Conservation (phyloP, 2,113 vertebrate species). For the Apodemus speciosus region DNA sequence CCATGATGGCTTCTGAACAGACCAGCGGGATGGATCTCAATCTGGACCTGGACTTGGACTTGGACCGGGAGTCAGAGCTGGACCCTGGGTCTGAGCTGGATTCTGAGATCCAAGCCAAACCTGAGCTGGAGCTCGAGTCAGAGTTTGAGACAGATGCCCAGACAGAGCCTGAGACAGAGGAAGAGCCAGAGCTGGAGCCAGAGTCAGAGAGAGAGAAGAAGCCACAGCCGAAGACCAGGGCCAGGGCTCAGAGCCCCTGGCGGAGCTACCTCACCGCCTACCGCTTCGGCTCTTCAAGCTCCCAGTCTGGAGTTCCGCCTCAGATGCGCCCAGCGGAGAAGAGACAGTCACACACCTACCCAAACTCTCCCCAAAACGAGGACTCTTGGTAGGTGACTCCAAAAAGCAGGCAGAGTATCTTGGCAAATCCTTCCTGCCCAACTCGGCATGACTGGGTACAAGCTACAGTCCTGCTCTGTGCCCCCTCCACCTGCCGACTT, state of each 20-base stretch:
- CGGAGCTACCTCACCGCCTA: neutral
- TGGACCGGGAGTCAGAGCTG: neutral
- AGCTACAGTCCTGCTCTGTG: neutral
- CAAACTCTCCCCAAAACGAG: neutral
- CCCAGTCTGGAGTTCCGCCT: neutral
- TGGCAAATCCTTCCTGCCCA: neutral
- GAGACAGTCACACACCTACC: neutral
- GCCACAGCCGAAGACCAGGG: neutral
- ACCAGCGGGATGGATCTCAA: neutral
- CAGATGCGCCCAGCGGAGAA: neutral
- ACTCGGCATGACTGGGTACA: neutral
- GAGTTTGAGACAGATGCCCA: neutral
- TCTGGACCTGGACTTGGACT: neutral
- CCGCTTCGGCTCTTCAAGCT: fast-evolving
- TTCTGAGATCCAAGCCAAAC: neutral
- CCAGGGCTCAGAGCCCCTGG: neutral
- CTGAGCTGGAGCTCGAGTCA: neutral
- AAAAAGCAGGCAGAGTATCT: neutral
- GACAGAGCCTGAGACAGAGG: neutral
- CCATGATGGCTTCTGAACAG: neutral
- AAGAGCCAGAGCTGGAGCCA: neutral
- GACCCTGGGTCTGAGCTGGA: neutral
- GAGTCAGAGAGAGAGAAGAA: neutral
- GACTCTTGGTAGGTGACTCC: neutral
- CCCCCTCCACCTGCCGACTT: neutral